These are phyloP conservation scores for Silurus meridionalis DNA, from an alignment of 2,113 vertebrate species.

Conservation along the genomic window DNA sequence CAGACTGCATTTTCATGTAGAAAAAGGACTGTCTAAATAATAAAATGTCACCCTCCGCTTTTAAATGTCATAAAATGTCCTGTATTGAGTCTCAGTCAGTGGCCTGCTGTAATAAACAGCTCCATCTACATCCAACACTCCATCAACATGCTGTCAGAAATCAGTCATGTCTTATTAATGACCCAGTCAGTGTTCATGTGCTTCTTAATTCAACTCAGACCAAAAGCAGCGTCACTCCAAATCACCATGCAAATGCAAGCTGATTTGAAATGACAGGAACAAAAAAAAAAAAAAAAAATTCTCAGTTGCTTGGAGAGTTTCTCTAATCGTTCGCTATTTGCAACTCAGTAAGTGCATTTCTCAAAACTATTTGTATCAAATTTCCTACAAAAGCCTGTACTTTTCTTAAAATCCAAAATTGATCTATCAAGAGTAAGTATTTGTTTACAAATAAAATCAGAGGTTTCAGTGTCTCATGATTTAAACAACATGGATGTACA, in stretches of 20 bases:
- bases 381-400: too few species aligned
- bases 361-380: too few species aligned
- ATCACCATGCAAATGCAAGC: background rate
- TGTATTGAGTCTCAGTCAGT: background rate
- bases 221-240: background rate
- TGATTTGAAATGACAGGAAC: background rate
- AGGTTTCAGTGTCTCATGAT: too few species aligned
- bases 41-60: background rate
- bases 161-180: constrained; percentile 23
- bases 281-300: background rate
- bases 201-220: background rate
- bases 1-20: background rate
- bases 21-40: background rate
- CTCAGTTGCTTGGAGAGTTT: too few species aligned
- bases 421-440: too few species aligned
- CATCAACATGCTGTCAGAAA: constrained; percentile 5
- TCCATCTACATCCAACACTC: background rate
- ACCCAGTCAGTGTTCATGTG: background rate
- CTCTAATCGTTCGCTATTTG: too few species aligned
- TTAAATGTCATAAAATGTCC: background rate
- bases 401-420: too few species aligned
- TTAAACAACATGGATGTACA: too few species aligned
- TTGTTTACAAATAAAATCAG: too few species aligned
- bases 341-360: too few species aligned
- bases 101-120: background rate